These are phyloP conservation scores for Chrysomela aeneicollis DNA, from an alignment of 2,888 invertebrate species.

Conservation along the genomic window DNA sequence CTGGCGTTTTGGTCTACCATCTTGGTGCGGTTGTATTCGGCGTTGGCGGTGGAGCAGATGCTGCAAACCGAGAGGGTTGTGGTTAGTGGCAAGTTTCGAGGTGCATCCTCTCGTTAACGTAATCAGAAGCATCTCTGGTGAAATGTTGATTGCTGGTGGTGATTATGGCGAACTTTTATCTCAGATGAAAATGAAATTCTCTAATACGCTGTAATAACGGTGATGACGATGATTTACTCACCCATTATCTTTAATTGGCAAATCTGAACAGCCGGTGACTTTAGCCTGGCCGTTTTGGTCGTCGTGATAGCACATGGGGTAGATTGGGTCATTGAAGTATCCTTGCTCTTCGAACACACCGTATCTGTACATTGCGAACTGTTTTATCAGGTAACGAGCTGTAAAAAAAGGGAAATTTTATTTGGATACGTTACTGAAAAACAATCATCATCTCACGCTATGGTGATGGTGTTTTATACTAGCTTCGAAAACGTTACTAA, in stretches of 20 bases:
- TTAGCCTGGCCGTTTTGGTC: slow-evolving; percentile 57
- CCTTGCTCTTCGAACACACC: slow-evolving; percentile 75
- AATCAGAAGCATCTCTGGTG: no score
- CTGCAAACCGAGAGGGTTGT: slow-evolving; percentile 30
- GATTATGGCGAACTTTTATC: no score
- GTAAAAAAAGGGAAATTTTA: slow-evolving; percentile 15
- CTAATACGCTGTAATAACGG: no score
- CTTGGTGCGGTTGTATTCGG: slow-evolving; percentile 56
- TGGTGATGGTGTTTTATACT: no score
- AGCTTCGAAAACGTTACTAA: no score
- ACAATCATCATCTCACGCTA: no score
- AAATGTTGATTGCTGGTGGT: no score
- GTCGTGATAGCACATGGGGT: slow-evolving; percentile 66
- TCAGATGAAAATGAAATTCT: no score
- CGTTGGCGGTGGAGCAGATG: slow-evolving; percentile 37
- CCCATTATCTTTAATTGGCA: slow-evolving; percentile 63
- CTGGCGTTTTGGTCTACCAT: slow-evolving; percentile 63
- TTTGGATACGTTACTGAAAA: no score
- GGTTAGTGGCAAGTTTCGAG: no score
- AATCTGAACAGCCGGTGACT: slow-evolving; percentile 66
- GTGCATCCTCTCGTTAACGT: no score
- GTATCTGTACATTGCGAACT: slow-evolving; percentile 74
- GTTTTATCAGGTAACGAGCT: slow-evolving; percentile 65
- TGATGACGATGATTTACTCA: slow-evolving; percentile 48
- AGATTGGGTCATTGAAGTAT: slow-evolving; percentile 66